A percentile compares a stretch with the other conserved stretches of the same genome.
These are phyloP conservation scores for Lepidothrix coronata DNA, from an alignment of 2,113 vertebrate species.

Conservation along the genomic window DNA sequence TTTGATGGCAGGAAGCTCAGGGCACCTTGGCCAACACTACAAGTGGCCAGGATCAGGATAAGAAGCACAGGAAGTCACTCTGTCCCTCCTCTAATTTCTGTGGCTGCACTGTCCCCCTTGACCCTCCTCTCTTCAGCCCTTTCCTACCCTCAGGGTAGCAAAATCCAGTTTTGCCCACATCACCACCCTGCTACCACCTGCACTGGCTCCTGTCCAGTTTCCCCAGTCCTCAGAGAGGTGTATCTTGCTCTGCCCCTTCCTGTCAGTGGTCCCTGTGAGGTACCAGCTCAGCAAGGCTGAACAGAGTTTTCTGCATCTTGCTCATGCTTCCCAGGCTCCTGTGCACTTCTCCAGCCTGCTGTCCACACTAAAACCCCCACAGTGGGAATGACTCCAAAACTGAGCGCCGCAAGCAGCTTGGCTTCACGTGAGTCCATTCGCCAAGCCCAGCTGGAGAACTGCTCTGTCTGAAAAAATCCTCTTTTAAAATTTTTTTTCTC, in stretches of 20 bases:
- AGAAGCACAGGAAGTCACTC: background rate
- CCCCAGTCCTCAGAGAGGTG: background rate
- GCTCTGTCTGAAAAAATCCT: background rate
- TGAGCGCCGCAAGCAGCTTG: accelerated
- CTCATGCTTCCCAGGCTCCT: background rate
- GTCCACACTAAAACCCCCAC: background rate
- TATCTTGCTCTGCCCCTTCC: background rate
- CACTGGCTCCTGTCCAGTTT: background rate
- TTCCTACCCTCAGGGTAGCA: background rate
- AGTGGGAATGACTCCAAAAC: background rate
- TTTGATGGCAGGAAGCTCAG: background rate
- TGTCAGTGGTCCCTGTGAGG: accelerated
- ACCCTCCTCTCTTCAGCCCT: background rate
- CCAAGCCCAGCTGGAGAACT: background rate
- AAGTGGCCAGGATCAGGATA: background rate
- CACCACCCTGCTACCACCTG: background rate
- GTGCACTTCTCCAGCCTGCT: background rate
- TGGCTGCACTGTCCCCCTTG: background rate
- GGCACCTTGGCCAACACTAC: background rate
- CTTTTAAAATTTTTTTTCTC: background rate
- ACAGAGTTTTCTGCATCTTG: background rate
- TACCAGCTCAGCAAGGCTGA: background rate
- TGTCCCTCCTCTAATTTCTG: background rate
- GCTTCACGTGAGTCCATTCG: background rate
- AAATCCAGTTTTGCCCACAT: background rate